Conservation (phyloP, 2,888 invertebrate genomes). For the Protodeltote pygarga region DNA sequence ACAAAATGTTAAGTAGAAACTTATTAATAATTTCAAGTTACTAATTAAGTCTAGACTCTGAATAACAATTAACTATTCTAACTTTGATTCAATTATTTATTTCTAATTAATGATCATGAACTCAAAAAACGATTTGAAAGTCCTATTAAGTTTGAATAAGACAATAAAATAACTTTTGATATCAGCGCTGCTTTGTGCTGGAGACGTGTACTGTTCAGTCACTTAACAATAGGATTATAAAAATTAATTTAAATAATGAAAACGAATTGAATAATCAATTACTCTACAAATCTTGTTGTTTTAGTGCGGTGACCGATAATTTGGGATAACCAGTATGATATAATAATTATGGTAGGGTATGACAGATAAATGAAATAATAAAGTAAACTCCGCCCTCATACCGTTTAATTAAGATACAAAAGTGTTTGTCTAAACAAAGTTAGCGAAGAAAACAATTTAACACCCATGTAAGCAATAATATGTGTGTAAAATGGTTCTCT, state of each 20-base stretch:
- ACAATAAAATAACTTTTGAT: constrained; percentile 7
- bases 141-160: constrained; percentile 4
- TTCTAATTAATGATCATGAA: constrained; percentile 9
- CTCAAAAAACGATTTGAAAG: constrained; percentile 13
- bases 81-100: constrained; percentile 11
- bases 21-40: constrained; percentile 5
- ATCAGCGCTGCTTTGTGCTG: neutral
- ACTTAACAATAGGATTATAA: constrained; percentile 12
- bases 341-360: too few relatives aligned
- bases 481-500: too few relatives aligned
- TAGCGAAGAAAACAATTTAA: too few relatives aligned
- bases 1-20: constrained; percentile 10
- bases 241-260: constrained; percentile 4
- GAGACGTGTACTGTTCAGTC: constrained; percentile 13
- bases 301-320: too few relatives aligned
- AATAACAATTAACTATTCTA: neutral
- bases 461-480: too few relatives aligned
- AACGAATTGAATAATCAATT: constrained; percentile 16
- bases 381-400: too few relatives aligned
- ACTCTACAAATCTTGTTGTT: neutral
- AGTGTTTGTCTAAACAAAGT: too few relatives aligned
- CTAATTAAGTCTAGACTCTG: constrained; percentile 1
- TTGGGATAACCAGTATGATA: too few relatives aligned
- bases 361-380: too few relatives aligned
- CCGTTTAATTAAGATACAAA: too few relatives aligned